Evolutionary conservation across 1,140 invertebrate genomes (phyloP), one percentile per base, ranked within the genome.

Genomic region (Triops cancriformis): DNA sequence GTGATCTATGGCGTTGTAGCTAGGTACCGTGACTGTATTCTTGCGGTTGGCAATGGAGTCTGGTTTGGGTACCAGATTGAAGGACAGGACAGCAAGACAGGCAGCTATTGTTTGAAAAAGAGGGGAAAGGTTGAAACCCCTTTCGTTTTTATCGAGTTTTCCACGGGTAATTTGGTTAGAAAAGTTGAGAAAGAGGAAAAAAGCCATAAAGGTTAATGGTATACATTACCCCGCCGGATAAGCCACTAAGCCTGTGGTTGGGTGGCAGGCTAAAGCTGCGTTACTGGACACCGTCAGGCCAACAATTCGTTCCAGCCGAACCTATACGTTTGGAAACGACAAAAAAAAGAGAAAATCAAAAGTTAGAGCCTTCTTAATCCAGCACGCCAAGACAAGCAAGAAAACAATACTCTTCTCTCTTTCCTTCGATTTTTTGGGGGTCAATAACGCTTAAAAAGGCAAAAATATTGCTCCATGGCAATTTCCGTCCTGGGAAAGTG

Each of bases 191-290:
- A 64, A 23, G 26, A 9, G 23, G n/a, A 10, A 43, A 37, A 9
- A 75, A 75, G 26, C 26, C 26, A 75, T 42, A 41, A 73, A 77
- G 14, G 72, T 77, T 41, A 77, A 75, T 37, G 72, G 41, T 41
- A 76, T 28, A 51, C 90, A 92, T 93, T 86, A 98, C 95, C 96
- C 96, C 82, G 96, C 95, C 77, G 95, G 94, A 90, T 98, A 98
- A 11, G 95, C 95, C 80, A 98, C 90, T 76, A 92, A 87, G 81
- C 95, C 94, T 73, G 90, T 91, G 83, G 91, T 91, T 45, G 91
- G 90, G 84, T 97, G 94, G 85, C 91, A 94, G 85, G 93, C 93
- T 81, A 98, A 87, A 9, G 94, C 93, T 80, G 95, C 93, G 89
- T 97, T 97, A 83, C 90, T 94, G 82, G 90, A 90, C 43, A 97